Conservation (phyloP, 1,140 invertebrate genomes). For the Drosophila pruinosa region DNA sequence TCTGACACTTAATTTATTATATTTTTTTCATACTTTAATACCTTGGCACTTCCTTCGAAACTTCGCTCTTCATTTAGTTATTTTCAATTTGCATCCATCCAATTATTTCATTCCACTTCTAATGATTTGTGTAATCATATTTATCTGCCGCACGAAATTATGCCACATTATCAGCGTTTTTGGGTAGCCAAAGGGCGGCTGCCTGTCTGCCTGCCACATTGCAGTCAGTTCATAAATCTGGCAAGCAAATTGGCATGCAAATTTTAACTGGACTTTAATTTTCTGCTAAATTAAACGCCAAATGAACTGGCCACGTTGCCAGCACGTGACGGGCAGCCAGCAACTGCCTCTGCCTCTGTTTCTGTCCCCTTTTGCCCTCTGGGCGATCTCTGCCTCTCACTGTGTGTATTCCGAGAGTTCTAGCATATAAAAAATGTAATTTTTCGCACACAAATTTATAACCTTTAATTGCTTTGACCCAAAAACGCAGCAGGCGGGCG, state of each 20-base stretch:
- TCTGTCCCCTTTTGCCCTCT: not conserved
- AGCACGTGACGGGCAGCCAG: not conserved
- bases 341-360: not conserved
- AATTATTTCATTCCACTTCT: not conserved
- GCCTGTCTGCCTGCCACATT: not conserved
- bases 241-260: conserved; percentile 65
- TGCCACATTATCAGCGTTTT: not conserved
- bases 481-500: conserved; percentile 62
- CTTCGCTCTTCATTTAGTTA: not conserved
- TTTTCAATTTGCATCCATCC: not conserved
- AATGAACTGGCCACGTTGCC: conserved; percentile 58
- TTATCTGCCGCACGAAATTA: not conserved
- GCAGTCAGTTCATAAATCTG: conserved; percentile 62
- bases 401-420: not conserved
- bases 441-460: conserved; percentile 79
- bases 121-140: not conserved
- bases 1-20: too few relatives aligned
- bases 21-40: too few relatives aligned
- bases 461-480: conserved; percentile 81
- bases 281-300: conserved; percentile 78
- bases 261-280: conserved; percentile 80
- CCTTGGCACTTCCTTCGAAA: too few relatives aligned
- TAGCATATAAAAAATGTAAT: conserved; percentile 55
- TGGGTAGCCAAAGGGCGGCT: not conserved
- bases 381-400: not conserved